phyloP scores from a whole-genome alignment of 2,113 vertebrate species.

The Strigops habroptila region DNA sequence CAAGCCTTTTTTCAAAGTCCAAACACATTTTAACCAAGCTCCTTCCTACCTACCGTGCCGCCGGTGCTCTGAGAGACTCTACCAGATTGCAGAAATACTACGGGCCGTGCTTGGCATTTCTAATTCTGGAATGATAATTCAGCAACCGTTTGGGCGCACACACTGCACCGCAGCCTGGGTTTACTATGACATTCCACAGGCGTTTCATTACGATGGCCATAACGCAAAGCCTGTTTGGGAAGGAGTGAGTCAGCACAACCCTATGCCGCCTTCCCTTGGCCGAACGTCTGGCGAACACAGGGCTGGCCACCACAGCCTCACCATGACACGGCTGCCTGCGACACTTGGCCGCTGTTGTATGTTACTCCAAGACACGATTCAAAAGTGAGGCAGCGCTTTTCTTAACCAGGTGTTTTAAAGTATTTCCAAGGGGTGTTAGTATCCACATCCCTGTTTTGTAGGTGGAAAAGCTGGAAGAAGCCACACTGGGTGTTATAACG shows the following conservation, averaged over 20 bases:
- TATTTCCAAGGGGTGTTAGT: fast-evolving
- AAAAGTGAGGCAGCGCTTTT: fast-evolving
- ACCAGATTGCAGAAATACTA: not conserved
- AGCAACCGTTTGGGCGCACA: not conserved
- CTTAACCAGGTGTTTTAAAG: fast-evolving
- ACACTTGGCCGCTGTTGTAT: fast-evolving
- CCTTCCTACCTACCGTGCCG: fast-evolving
- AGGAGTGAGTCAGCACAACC: not conserved
- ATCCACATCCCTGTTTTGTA: fast-evolving
- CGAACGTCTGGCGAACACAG: fast-evolving
- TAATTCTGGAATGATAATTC: not conserved
- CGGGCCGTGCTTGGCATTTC: fast-evolving
- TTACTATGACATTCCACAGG: not conserved
- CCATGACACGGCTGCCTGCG: fast-evolving
- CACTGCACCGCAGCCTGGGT: not conserved
- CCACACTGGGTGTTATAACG: not conserved
- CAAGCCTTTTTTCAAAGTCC: not conserved
- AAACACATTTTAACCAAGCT: not conserved
- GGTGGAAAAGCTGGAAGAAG: too few relatives aligned
- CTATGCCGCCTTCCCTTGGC: not conserved
- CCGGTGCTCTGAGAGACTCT: not conserved
- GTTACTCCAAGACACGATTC: fast-evolving
- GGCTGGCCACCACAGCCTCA: fast-evolving
- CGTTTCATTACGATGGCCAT: fast-evolving
- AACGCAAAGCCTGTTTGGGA: not conserved